Evolutionary conservation across 2,888 invertebrate genomes (phyloP).

Genomic region (Tubulanus polymorphus): DNA sequence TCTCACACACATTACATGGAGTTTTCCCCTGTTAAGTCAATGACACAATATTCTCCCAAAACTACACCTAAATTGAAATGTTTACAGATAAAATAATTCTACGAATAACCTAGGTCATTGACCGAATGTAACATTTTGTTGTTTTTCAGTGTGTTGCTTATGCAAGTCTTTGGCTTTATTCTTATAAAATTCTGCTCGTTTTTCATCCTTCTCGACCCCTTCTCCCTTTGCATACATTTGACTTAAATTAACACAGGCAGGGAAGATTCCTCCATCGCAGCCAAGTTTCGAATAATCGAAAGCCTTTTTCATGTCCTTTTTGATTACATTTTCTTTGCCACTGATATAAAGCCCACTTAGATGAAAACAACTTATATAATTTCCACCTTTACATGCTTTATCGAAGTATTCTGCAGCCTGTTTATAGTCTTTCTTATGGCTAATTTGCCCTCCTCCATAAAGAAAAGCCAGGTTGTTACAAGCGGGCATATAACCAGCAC

Average conservation of each 20-base stretch:
- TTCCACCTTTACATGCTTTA: conserved; percentile 71
- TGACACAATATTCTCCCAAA: no score
- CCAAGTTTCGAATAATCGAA: conserved; percentile 73
- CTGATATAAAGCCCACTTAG: conserved; percentile 74
- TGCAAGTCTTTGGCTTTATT: conserved; percentile 68
- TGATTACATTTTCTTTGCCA: conserved; percentile 61
- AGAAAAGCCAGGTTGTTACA: conserved; percentile 38
- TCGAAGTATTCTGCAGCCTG: conserved; percentile 68
- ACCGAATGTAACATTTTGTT: conserved; percentile 6
- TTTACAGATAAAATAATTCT: no score
- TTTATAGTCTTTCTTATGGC: conserved; percentile 16
- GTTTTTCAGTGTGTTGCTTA: conserved; percentile 45
- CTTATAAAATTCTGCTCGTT: conserved; percentile 70
- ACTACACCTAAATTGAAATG: no score
- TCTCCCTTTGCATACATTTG: conserved; percentile 65
- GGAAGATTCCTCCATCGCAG: conserved; percentile 74
- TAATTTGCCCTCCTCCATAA: conserved; percentile 14
- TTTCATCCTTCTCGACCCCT: conserved; percentile 70
- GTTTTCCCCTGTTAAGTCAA: no score
- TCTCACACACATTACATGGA: no score
- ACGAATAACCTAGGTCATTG: conserved; percentile 3
- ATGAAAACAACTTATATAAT: conserved; percentile 73
- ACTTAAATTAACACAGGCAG: conserved; percentile 85
- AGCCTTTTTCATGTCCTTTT: conserved; percentile 70
- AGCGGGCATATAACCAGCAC: conserved; percentile 23